Evolutionary conservation across 2,797 vertebrate genomes (phyloP), one percentile per base, ranked within the genome.

Genomic region (Argya squamiceps): DNA sequence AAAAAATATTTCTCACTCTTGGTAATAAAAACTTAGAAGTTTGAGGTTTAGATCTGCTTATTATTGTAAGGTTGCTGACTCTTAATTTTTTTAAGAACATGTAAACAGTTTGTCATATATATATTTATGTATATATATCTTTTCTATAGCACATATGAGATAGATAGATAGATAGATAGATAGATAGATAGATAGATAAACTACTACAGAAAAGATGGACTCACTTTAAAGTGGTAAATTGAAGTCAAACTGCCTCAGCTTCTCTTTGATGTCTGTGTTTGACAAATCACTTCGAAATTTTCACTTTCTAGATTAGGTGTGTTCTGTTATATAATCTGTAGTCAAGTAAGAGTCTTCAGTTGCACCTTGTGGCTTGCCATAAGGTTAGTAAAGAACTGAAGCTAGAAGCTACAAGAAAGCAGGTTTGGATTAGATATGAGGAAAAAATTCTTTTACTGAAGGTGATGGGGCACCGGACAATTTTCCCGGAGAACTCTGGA

Each of bases 1-100:
- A 92, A 97, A 84, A 93, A 82, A 50, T 43, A 49, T 50, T 79
- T 92, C 60, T 86, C 19, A 36, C 84, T 70, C 43, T 67, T 68
- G 50, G 21, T 68, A 82, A 79, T 62, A 91, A 89, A 77, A 87
- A 62, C 46, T 84, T 89, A 50, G 11, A 68, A 58, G 20, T 34
- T 52, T 88, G 82, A 85, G 15, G 41, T 70, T 88, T 89, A 58
- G 53, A 76, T 85, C 65, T 87, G 56, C n/a, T 92, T 92, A 65
- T 80, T 88, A 39, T 74, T 81, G 23, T 63, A 55, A 43, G 17
- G 10, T 60, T 76, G 27, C 67, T 68, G 55, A 23, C 26, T 77
- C 65, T 89, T 74, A 50, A 58, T 64, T 73, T 79, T 79, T 92
- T 64, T 47, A 76, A 93, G 36, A 71, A 59, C 29, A 46, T 2